Base-by-base conservation (phyloP, 2,888 invertebrate species). In the Vanessa cardui region DNA sequence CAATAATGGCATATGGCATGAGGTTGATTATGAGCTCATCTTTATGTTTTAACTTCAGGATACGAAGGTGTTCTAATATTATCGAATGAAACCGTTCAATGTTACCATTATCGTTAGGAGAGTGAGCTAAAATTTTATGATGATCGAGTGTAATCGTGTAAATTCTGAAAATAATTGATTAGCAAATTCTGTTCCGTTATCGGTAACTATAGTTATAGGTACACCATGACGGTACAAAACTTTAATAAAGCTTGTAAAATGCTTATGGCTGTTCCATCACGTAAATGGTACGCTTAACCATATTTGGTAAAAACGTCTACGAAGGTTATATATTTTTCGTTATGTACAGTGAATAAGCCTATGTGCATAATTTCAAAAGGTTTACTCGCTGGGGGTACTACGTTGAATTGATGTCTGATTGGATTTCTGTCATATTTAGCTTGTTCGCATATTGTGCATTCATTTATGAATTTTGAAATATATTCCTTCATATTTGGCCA, bases 91-190 rank as follows among this genome's bases (percentile, higher is more conserved):
- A 39, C 8, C 39, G 39, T 39, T 39, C 39, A 6, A 73, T 56
- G 0, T 66, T 72, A 0, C 74, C 73, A 15, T 74, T 74, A 8
- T 70, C 72, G 31, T 74, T 76, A 5, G 73, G 73, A 0, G 72
- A 45, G 47, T 76, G 52, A 26, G 73, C 20, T 45, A 67, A 47
- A 1, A 46, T 68, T 39, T 39, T 68, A 58, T 76, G 72, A 39
- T 74, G 73, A 2, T 60, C 58, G 26, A 75, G 58, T 76, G 72
- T 15, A 72, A 9, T 20, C 62, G 47, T 6, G 33, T 20, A 45
- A 74, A 73, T 67, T 76, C 54, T 73, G 6, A 56, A 58, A 76
- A 69, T 8, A 76, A 9, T 46, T 54, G 54, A n/a, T 54, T 31
- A 33, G 54, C 33, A 33, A 31, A 54, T n/a, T 54, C 54, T n/a